Conservation (phyloP, 2,888 invertebrate species). For the Meta bourneti region DNA sequence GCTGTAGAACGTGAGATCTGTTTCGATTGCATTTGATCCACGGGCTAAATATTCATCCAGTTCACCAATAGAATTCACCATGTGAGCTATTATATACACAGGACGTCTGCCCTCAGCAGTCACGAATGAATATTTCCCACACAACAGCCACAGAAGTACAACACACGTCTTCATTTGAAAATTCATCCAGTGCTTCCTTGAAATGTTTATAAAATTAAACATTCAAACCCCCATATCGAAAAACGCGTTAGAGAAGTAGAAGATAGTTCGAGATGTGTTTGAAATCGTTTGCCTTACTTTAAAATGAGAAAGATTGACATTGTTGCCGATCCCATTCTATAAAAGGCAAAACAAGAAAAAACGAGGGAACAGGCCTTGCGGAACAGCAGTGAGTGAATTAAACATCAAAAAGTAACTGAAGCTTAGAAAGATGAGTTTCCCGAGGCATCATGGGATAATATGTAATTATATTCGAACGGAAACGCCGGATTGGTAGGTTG, state of each 20-base stretch:
- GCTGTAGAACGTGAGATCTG: slow-evolving; percentile 73
- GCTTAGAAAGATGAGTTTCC: slow-evolving; percentile 40
- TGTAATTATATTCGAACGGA: slow-evolving; percentile 39
- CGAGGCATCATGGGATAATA: neutral
- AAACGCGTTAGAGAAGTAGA: neutral
- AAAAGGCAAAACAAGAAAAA: slow-evolving; percentile 18
- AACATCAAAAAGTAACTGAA: slow-evolving; percentile 56
- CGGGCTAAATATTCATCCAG: slow-evolving; percentile 62
- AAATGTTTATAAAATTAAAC: neutral
- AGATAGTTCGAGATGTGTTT: slow-evolving; percentile 7
- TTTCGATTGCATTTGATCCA: slow-evolving; percentile 77
- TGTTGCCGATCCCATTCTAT: slow-evolving; percentile 17
- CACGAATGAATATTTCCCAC: slow-evolving; percentile 2
- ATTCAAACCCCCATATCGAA: slow-evolving; percentile 29
- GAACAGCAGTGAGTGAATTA: slow-evolving; percentile 46
- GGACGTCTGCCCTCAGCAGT: slow-evolving; percentile 63
- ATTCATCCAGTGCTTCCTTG: neutral
- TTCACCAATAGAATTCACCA: slow-evolving; percentile 77
- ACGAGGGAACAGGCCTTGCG: slow-evolving; percentile 31
- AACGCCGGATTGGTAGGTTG: slow-evolving; percentile 48
- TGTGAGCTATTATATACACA: slow-evolving; percentile 77
- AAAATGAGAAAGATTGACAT: slow-evolving; percentile 45
- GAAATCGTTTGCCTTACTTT: slow-evolving; percentile 21
- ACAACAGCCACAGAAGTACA: slow-evolving; percentile 19
- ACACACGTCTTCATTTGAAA: neutral